Base-by-base conservation (phyloP, 2,113 vertebrate species). In the cattle (Bos taurus) region DNA sequence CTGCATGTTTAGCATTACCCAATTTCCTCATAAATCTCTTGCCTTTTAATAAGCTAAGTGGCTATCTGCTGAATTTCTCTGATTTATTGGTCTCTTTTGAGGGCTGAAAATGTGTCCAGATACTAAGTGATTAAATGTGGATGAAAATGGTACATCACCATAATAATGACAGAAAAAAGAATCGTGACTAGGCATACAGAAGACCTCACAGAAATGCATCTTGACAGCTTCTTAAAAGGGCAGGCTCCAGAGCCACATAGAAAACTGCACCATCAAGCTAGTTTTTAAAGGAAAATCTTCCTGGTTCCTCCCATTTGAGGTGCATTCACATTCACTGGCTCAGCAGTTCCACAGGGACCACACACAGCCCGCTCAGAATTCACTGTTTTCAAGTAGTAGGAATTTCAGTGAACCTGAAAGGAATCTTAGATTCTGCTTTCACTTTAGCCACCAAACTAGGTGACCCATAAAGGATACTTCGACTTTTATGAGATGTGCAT, bases 1-100 rank as follows among this genome's bases (percentile, higher is more conserved):
- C 36, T 91, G 93, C 77, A 50, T 48, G 57, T 83, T 97, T 97
- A 97, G 97, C 96, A 97, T 97, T 94, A 96, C 86, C 80, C 96
- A 95, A 96, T 93, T 95, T 97, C 89, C 90, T 95, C 95, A 96
- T 98, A 98, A 98, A 98, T 98, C 97, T 96, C 95, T 92, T 91
- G 82, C 95, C 93, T 97, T 98, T 97, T 98, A 98, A 98, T 98
- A 96, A 98, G 97, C 91, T 98, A 98, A 98, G 97, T 98, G 96
- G 96, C 89, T 95, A 78, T 97, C 87, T 97, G 94, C 88, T 93
- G 88, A 88, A 96, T 91, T 88, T 88, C 91, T 50, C 93, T 97
- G 93, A 97, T 98, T 97, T 98, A 98, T 95, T 94, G 97, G 40
- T 91, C 77, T 97, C 59, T 93, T 96, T 67, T 77, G 83, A 95